phyloP scores from a whole-genome alignment of 2,797 vertebrate genomes.

The Tangara arthus region DNA sequence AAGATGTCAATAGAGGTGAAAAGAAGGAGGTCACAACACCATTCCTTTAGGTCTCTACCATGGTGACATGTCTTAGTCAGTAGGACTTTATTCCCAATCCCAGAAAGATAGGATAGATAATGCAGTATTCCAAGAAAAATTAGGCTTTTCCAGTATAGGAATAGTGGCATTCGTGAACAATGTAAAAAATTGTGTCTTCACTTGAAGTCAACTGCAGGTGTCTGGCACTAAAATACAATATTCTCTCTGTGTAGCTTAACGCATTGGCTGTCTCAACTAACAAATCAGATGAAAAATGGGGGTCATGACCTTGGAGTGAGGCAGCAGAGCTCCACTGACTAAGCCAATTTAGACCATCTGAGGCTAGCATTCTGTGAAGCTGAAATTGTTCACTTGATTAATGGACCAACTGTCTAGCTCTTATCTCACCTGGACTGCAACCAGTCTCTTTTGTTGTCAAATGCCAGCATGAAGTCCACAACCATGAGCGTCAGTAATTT shows the following conservation, averaged over 20 bases:
- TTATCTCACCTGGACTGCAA: slow-evolving; percentile 23
- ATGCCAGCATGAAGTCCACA: neutral
- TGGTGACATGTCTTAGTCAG: neutral
- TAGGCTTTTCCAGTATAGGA: neutral
- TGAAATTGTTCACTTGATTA: slow-evolving; percentile 51
- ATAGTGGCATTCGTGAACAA: neutral
- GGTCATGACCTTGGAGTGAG: neutral
- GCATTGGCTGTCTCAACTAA: neutral
- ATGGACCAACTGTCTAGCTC: slow-evolving; percentile 28
- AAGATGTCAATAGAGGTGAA: neutral
- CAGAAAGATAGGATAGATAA: neutral
- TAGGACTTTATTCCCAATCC: neutral
- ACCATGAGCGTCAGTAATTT: neutral
- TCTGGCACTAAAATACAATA: neutral
- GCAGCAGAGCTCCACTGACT: neutral
- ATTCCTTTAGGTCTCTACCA: neutral
- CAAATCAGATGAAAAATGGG: neutral
- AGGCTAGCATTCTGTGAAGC: neutral
- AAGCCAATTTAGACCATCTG: slow-evolving; percentile 19
- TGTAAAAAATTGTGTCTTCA: neutral
- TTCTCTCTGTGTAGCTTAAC: neutral
- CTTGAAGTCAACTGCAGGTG: neutral
- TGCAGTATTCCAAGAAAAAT: neutral
- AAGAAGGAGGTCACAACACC: neutral
- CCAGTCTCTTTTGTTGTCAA: slow-evolving; percentile 7